phyloP scores from a whole-genome alignment of 2,888 invertebrate species.

The Lasioglossum leucozonium region DNA sequence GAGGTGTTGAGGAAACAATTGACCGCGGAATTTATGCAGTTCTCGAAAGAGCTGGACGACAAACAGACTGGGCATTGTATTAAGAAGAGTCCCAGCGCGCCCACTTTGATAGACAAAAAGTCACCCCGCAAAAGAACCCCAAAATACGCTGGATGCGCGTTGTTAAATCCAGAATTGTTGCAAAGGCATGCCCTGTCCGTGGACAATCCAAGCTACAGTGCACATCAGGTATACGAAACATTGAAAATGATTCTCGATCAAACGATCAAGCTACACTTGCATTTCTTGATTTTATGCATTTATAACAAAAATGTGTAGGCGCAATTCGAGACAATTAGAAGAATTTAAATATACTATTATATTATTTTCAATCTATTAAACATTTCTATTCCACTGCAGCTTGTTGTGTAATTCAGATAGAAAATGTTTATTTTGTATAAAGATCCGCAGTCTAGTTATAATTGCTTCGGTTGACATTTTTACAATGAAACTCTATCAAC shows the following conservation, averaged over 20 bases:
- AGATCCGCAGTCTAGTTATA: too few relatives aligned
- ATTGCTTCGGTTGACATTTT: not conserved
- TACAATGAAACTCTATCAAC: not conserved
- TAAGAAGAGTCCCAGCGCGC: slow-evolving; percentile 87
- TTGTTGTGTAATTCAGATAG: not conserved
- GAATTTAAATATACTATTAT: not conserved
- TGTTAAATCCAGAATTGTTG: slow-evolving; percentile 88
- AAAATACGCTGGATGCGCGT: slow-evolving; percentile 85
- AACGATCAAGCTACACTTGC: not conserved
- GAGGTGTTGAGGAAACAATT: slow-evolving; percentile 79
- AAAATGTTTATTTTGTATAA: not conserved
- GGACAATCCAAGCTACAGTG: slow-evolving; percentile 88
- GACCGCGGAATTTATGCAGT: slow-evolving; percentile 82
- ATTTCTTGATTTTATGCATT: not conserved
- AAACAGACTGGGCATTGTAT: slow-evolving; percentile 79
- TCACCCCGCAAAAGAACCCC: slow-evolving; percentile 77
- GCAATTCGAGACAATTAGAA: not conserved
- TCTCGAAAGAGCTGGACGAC: slow-evolving; percentile 80
- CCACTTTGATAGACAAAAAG: slow-evolving; percentile 85
- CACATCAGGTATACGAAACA: slow-evolving; percentile 73
- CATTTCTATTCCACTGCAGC: too few relatives aligned
- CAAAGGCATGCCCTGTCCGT: slow-evolving; percentile 93
- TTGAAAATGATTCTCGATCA: not conserved
- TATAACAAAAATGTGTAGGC: not conserved
- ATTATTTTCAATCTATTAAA: not conserved